Conservation (phyloP, 2,888 invertebrate genomes). For the Acronicta psi region DNA sequence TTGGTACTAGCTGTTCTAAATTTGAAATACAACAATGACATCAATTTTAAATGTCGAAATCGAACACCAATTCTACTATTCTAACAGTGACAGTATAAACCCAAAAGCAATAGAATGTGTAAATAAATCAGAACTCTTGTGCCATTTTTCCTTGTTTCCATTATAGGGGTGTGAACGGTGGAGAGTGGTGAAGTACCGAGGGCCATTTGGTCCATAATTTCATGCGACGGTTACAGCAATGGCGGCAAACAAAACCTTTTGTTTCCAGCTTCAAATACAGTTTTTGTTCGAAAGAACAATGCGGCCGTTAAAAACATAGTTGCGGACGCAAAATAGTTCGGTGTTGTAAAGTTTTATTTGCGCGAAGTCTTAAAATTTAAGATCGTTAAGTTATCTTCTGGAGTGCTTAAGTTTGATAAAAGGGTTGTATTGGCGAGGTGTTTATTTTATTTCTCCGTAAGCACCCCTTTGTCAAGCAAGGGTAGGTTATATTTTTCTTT, state of each 20-base stretch:
- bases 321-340: slow-evolving; percentile 37
- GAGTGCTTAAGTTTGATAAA: slow-evolving; percentile 15
- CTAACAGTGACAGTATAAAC: slow-evolving; percentile 13
- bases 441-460: slow-evolving; percentile 1
- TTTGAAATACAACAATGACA: too few species aligned
- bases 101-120: slow-evolving; percentile 11
- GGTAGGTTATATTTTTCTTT: too few species aligned
- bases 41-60: too few species aligned
- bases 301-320: slow-evolving; percentile 46
- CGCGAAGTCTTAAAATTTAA: slow-evolving; percentile 30
- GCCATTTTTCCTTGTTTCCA: slow-evolving; percentile 39
- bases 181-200: slow-evolving; percentile 33
- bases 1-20: too few species aligned
- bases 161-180: slow-evolving; percentile 32
- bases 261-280: slow-evolving; percentile 50
- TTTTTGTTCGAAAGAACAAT: slow-evolving; percentile 53
- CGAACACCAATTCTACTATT: not conserved
- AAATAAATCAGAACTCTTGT: slow-evolving; percentile 36
- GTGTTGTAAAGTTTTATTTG: slow-evolving; percentile 10
- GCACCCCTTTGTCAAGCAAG: too few species aligned
- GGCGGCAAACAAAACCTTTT: slow-evolving; percentile 46
- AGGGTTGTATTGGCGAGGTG: slow-evolving; percentile 4
- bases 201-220: slow-evolving; percentile 53
- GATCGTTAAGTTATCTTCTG: slow-evolving; percentile 21
- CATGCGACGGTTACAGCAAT: slow-evolving; percentile 41